phyloP scores from a whole-genome alignment of 2,888 invertebrate species.

The Diaperis boleti region DNA sequence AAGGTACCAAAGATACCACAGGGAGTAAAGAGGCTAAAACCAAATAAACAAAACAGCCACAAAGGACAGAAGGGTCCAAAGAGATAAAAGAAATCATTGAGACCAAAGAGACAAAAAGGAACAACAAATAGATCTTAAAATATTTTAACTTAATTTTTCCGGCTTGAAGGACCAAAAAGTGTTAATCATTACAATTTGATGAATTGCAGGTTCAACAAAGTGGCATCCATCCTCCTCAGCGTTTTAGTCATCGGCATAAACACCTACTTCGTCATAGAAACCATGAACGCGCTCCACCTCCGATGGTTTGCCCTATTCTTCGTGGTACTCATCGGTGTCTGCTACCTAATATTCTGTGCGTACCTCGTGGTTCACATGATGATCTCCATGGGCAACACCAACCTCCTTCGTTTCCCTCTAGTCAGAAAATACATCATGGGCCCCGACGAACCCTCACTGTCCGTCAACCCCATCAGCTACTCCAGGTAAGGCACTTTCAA shows the following conservation, averaged over 20 bases:
- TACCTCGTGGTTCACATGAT: constrained; percentile 82
- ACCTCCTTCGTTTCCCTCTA: constrained; percentile 68
- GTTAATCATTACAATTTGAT: too few relatives aligned
- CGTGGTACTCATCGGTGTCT: constrained; percentile 71
- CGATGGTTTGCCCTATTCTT: constrained; percentile 66
- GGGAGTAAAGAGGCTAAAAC: too few relatives aligned
- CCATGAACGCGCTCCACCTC: constrained; percentile 67
- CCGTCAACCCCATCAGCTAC: constrained; percentile 69
- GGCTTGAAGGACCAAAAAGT: too few relatives aligned
- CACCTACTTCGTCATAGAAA: constrained; percentile 79
- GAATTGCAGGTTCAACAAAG: constrained; percentile 75
- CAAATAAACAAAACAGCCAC: too few relatives aligned
- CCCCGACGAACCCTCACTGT: constrained; percentile 68
- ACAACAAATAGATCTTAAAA: too few relatives aligned
- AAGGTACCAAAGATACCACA: too few relatives aligned
- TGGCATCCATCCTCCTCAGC: constrained; percentile 76
- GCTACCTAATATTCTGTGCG: constrained; percentile 79
- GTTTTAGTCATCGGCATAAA: constrained; percentile 82
- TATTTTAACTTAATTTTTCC: too few relatives aligned
- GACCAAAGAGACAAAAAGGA: too few relatives aligned
- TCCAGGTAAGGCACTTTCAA: constrained; percentile 68
- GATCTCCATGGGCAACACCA: constrained; percentile 74
- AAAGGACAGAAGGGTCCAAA: too few relatives aligned
- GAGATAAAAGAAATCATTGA: too few relatives aligned
- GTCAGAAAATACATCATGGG: constrained; percentile 71